Evolutionary conservation across 2,888 invertebrate genomes (phyloP).

Genomic region (Agrotis ipsilon): DNA sequence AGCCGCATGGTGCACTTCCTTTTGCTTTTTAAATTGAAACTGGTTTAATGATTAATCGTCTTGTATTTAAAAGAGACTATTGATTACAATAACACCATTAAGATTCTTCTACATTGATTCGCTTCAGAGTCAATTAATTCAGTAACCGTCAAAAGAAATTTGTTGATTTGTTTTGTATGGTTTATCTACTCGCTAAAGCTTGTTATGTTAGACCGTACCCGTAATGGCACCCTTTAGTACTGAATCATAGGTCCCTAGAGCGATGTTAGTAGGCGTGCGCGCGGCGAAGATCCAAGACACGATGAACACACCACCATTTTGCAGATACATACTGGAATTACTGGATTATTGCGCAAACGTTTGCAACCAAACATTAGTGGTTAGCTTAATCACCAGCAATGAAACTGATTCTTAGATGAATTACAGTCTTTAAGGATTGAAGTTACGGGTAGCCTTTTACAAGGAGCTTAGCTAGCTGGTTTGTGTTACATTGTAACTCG

Average conservation of each 20-base stretch:
- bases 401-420: conserved; percentile 73
- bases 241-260: conserved; percentile 73
- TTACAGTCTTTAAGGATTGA: conserved; percentile 68
- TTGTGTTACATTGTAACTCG: conserved; percentile 29
- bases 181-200: conserved; percentile 35
- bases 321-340: conserved; percentile 68
- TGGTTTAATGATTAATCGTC: conserved; percentile 45
- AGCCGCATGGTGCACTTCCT: conserved; percentile 47
- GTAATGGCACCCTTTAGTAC: conserved; percentile 71
- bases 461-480: conserved; percentile 42
- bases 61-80: conserved; percentile 43
- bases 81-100: conserved; percentile 48
- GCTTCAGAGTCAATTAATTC: conserved; percentile 40
- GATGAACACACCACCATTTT: conserved; percentile 66
- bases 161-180: conserved; percentile 10
- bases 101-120: conserved; percentile 48
- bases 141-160: conserved; percentile 21
- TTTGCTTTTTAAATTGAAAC: conserved; percentile 53
- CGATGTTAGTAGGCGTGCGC: conserved; percentile 61
- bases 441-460: conserved; percentile 48
- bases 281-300: conserved; percentile 65
- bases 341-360: conserved; percentile 70
- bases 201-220: conserved; percentile 62
- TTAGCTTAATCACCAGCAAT: conserved; percentile 79
- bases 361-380: conserved; percentile 74